Percentiles rank a stretch among this genome's conserved stretches.
These are phyloP conservation scores for Pyrocephalus nanus DNA, from an alignment of 2,797 vertebrate species.

Conservation along the genomic window DNA sequence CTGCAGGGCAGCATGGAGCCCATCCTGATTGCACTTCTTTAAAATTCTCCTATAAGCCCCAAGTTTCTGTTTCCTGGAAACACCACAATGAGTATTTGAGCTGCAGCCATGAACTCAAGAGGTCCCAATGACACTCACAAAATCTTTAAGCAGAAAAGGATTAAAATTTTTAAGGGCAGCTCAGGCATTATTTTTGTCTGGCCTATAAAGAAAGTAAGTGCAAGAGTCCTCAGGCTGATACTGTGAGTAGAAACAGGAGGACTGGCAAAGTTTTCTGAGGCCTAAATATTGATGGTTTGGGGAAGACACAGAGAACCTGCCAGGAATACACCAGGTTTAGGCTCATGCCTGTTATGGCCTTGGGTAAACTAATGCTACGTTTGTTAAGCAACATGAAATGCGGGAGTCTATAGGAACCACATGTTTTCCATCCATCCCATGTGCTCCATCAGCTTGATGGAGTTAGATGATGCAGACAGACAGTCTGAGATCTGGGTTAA, in stretches of 20 bases:
- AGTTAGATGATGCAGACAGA: slow-evolving; percentile 67
- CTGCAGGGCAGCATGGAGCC: not conserved
- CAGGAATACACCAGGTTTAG: not conserved
- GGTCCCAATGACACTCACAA: not conserved
- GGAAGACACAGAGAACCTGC: not conserved
- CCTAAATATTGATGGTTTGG: not conserved
- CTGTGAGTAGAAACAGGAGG: not conserved
- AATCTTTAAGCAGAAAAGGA: not conserved
- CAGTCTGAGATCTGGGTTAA: slow-evolving; percentile 70
- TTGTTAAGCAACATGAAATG: slow-evolving; percentile 52
- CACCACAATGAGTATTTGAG: not conserved
- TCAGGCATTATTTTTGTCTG: not conserved
- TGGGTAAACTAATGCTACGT: slow-evolving; percentile 6
- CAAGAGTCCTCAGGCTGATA: not conserved
- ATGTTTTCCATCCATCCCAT: slow-evolving; percentile 54
- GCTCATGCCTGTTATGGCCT: not conserved
- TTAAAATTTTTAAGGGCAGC: not conserved
- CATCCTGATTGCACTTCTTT: not conserved
- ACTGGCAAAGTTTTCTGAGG: not conserved
- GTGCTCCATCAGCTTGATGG: slow-evolving; percentile 59
- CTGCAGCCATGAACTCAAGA: not conserved
- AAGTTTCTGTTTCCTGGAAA: not conserved
- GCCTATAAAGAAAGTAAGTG: not conserved
- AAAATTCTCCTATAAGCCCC: not conserved
- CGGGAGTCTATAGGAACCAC: slow-evolving; percentile 39